phyloP scores from a whole-genome alignment of 1,140 invertebrate genomes.

The Marisa cornuarietis region DNA sequence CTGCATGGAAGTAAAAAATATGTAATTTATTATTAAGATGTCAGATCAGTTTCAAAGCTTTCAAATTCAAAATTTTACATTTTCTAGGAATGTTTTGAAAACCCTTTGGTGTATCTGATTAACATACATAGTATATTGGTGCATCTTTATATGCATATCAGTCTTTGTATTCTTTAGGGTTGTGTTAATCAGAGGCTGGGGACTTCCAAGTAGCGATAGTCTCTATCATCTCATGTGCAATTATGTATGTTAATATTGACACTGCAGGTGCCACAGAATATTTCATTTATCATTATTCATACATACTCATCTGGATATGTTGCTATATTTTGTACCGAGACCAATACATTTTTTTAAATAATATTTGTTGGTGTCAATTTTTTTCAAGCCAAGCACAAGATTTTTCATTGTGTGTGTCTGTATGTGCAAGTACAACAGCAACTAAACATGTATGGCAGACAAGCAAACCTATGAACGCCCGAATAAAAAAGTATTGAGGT shows the following conservation, averaged over 20 bases:
- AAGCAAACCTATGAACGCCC: neutral
- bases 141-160: neutral
- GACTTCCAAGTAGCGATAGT: no score
- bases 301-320: conserved; percentile 18
- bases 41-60: no score
- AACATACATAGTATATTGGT: no score
- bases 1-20: no score
- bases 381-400: neutral
- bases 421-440: neutral
- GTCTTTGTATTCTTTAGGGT: neutral
- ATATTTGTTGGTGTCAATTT: neutral
- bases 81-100: no score
- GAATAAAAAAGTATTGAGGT: neutral
- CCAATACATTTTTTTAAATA: conserved; percentile 30
- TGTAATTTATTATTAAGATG: no score
- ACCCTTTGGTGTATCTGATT: no score
- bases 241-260: neutral
- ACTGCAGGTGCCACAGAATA: conserved; percentile 3
- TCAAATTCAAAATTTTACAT: no score
- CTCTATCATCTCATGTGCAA: conserved; percentile 2
- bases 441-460: conserved; percentile 9
- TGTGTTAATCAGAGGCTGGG: no score
- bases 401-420: neutral
- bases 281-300: conserved; percentile 4
- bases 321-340: conserved; percentile 30